Percentiles rank a stretch among this genome's conserved stretches.
These are phyloP conservation scores for Polydrusus cervinus DNA, from an alignment of 2,888 invertebrate genomes.

Conservation along the genomic window DNA sequence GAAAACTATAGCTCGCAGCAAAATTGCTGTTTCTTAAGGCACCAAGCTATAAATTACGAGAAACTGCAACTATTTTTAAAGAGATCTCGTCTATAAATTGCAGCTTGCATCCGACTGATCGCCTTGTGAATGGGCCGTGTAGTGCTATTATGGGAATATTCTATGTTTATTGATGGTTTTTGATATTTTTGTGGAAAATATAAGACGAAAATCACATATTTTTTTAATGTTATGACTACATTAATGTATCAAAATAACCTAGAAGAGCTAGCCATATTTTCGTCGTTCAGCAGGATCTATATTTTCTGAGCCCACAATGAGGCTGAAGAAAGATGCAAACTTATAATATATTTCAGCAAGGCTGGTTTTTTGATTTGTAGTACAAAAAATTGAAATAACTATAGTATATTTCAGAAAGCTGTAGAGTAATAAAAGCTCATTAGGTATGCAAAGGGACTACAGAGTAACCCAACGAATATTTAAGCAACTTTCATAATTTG, in stretches of 20 bases:
- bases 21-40: constrained; percentile 41
- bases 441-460: no score
- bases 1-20: constrained; percentile 36
- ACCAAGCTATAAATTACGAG: constrained; percentile 47
- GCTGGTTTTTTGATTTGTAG: no score
- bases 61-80: constrained; percentile 44
- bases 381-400: no score
- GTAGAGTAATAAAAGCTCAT: no score
- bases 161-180: constrained; percentile 48
- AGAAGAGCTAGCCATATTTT: no score
- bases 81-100: constrained; percentile 46
- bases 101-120: constrained; percentile 40
- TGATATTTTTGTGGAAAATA: constrained; percentile 31
- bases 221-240: not conserved
- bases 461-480: no score
- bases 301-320: no score
- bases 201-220: constrained; percentile 7
- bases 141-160: constrained; percentile 45
- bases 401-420: no score
- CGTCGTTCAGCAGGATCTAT: no score
- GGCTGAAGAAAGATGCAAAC: no score
- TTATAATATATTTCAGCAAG: no score
- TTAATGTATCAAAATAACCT: not conserved
- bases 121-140: constrained; percentile 29
- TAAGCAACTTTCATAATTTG: no score